Evolutionary conservation across 2,797 vertebrate species (phyloP), one percentile per base, ranked within the genome.

Genomic region (Lateolabrax maculatus): DNA sequence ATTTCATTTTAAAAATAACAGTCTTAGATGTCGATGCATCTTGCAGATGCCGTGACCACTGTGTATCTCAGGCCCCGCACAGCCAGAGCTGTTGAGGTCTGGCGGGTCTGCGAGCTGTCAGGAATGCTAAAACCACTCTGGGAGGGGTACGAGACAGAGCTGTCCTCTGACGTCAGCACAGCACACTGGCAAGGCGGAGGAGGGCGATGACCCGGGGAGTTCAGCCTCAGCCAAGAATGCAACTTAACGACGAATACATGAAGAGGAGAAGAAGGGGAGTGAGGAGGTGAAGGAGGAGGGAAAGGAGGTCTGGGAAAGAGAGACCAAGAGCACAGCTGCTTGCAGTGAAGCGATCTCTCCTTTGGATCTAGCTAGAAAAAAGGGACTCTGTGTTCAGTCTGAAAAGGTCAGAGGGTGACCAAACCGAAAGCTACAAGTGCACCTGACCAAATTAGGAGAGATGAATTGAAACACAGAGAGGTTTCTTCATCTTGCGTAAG

Each of bases 111-210:
- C 6, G 57, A 83, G 73, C 77, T 37, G 81, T 64, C 77, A 70
- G 88, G 86, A 88, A 90, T 90, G 88, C 69, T 60, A 60, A 70
- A 68, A 58, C 29, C 10, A 3, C 55, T 13, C 29, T 2, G 69
- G 70, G 75, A 67, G 75, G 49, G 41, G 48, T 1, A 12, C 2
- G 23, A 61, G 67, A 68, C 73, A 34, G 67, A 52, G 63, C 64
- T 62, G 44, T 31, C 49, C 41, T 82, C 39, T 90, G 78, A 91
- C 66, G 77, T 90, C 77, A 87, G 61, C 58, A n/a, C 49, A n/a
- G 48, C 71, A 77, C 75, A 83, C 68, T 6, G 23, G 51, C 41
- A 6, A 84, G 53, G 25, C 9, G 4, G 77, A 80, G 80, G 74
- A 78, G 56, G 77, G 27, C 4, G 12, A 53, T 51, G 77, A 84